A percentile compares a stretch with the other conserved stretches of the same genome.
These are phyloP conservation scores for Linnaemya tessellans DNA, from an alignment of 2,888 invertebrate species.

Conservation along the genomic window DNA sequence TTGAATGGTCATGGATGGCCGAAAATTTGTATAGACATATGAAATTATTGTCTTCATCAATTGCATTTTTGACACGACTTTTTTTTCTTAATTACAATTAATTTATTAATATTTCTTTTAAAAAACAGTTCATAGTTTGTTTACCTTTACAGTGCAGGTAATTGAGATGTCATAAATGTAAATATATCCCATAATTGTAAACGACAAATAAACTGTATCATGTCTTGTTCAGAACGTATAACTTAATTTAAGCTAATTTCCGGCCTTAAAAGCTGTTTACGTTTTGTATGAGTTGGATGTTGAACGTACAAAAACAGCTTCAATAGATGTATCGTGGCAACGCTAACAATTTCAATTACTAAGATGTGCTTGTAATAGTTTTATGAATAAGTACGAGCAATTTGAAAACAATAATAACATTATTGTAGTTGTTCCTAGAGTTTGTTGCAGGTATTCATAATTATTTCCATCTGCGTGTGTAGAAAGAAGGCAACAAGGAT, in stretches of 20 bases:
- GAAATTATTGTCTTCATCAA: too few relatives aligned
- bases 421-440: not conserved
- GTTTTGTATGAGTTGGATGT: not conserved
- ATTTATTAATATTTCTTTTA: not conserved
- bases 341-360: not conserved
- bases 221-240: slow-evolving; percentile 1
- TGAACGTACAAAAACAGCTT: not conserved
- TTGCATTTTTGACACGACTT: too few relatives aligned
- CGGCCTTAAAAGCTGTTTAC: not conserved
- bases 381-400: not conserved
- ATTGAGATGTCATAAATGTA: not conserved
- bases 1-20: too few relatives aligned
- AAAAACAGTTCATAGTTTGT: not conserved
- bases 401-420: not conserved
- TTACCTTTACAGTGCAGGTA: not conserved
- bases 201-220: slow-evolving; percentile 8
- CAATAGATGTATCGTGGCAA: not conserved
- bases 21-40: too few relatives aligned
- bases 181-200: not conserved
- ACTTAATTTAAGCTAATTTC: slow-evolving; percentile 50
- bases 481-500: too few relatives aligned
- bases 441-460: slow-evolving; percentile 25
- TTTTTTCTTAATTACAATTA: too few relatives aligned
- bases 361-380: slow-evolving; percentile 32
- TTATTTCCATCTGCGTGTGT: slow-evolving; percentile 3